Conservation (phyloP, 2,797 vertebrate species). For the Cossypha heuglini region DNA sequence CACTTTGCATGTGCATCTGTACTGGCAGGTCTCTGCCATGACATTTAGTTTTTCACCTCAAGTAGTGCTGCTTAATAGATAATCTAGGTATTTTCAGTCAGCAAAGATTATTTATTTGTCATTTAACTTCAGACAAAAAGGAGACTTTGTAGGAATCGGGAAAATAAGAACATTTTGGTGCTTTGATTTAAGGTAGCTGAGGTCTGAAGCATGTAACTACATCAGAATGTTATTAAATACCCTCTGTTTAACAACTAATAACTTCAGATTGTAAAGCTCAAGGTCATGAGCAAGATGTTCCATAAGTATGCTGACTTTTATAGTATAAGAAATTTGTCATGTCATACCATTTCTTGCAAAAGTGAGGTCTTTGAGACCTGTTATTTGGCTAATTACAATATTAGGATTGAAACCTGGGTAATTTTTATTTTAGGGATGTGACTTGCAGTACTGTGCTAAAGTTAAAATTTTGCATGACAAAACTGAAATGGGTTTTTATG, state of each 20-base stretch:
- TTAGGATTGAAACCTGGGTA: not conserved
- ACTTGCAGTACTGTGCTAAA: not conserved
- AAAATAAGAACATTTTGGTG: not conserved
- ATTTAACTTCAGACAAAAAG: not conserved
- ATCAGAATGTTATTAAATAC: not conserved
- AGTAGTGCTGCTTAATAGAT: not conserved
- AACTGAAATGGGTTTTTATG: not conserved
- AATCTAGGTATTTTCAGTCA: not conserved
- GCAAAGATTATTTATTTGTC: conserved; percentile 18
- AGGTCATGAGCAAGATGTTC: not conserved
- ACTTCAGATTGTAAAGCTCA: not conserved
- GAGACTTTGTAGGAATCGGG: not conserved
- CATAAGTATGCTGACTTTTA: not conserved
- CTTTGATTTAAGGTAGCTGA: not conserved
- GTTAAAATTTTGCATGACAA: not conserved
- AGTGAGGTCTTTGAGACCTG: not conserved
- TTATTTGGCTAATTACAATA: not conserved
- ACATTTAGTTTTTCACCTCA: not conserved
- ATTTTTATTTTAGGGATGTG: not conserved
- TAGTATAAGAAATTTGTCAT: not conserved
- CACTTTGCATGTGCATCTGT: not conserved
- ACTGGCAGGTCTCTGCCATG: not conserved
- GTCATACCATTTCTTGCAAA: not conserved
- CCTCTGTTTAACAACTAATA: not conserved
- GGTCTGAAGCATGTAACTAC: not conserved